Evolutionary conservation across 1,140 invertebrate species (phyloP).

Genomic region (Adoxophyes honmai): DNA sequence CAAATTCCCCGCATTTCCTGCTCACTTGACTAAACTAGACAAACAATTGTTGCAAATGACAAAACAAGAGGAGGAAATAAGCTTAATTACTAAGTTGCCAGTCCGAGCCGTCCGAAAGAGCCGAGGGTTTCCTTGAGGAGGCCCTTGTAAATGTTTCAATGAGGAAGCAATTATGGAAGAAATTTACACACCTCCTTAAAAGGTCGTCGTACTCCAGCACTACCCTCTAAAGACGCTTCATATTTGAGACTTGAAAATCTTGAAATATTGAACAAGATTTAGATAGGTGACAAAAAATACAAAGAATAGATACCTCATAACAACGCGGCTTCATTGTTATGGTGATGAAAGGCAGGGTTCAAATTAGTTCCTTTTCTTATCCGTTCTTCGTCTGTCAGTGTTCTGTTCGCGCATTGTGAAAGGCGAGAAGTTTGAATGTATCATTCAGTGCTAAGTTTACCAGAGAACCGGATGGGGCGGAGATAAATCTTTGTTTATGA

Average conservation of each 20-base stretch:
- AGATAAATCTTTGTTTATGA: conserved; percentile 24
- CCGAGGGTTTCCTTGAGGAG: conserved; percentile 57
- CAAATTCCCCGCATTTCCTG: conserved; percentile 5
- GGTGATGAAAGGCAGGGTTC: conserved; percentile 22
- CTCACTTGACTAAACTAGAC: conserved; percentile 19
- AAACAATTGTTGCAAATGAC: conserved; percentile 49
- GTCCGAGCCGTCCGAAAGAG: conserved; percentile 58
- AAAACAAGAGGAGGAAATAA: conserved; percentile 71
- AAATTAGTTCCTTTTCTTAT: conserved; percentile 28
- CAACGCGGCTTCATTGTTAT: conserved; percentile 20
- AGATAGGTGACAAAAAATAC: neutral
- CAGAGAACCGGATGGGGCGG: conserved; percentile 13
- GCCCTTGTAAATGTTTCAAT: conserved; percentile 63
- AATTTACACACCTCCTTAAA: conserved; percentile 56
- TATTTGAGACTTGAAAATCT: neutral
- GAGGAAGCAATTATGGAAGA: conserved; percentile 66
- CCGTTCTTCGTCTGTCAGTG: conserved; percentile 26
- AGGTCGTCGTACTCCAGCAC: conserved; percentile 31
- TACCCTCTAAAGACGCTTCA: conserved; percentile 1
- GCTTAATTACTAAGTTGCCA: conserved; percentile 73
- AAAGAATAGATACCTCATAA: conserved; percentile 8
- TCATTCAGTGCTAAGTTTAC: conserved; percentile 14
- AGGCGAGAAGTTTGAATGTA: conserved; percentile 18
- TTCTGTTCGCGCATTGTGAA: conserved; percentile 12
- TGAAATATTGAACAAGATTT: conserved; percentile 5